Conservation (phyloP, 2,888 invertebrate species). For the Lamproptera curius region DNA sequence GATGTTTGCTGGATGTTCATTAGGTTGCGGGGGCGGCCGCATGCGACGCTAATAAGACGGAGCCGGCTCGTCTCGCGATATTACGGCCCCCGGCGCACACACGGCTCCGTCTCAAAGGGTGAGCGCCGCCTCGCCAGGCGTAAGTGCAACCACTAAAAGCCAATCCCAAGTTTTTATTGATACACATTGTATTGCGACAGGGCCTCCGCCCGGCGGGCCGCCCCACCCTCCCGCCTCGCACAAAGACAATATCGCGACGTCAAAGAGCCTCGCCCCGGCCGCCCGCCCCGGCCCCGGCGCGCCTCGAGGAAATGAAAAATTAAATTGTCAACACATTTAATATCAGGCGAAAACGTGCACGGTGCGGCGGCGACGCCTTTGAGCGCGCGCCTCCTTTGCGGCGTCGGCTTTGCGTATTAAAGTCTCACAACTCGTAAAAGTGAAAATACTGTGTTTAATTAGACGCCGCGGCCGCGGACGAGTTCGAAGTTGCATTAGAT, state of each 20-base stretch:
- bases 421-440: slow-evolving; percentile 69
- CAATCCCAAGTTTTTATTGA: slow-evolving; percentile 79
- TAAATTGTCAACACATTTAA: slow-evolving; percentile 79
- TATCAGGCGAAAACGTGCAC: slow-evolving; percentile 77
- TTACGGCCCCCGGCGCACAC: slow-evolving; percentile 41
- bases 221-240: slow-evolving; percentile 69
- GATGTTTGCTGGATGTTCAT: slow-evolving; percentile 20
- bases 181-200: slow-evolving; percentile 79
- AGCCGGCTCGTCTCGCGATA: slow-evolving; percentile 52
- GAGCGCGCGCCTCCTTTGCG: slow-evolving; percentile 68
- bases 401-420: slow-evolving; percentile 72
- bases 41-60: slow-evolving; percentile 29
- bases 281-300: slow-evolving; percentile 48
- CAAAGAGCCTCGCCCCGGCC: slow-evolving; percentile 67
- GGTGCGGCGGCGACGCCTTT: slow-evolving; percentile 72
- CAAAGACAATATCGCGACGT: slow-evolving; percentile 79
- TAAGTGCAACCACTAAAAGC: slow-evolving; percentile 79
- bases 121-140: slow-evolving; percentile 76
- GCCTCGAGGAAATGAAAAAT: slow-evolving; percentile 77
- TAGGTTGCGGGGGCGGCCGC: slow-evolving; percentile 10
- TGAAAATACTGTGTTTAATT: slow-evolving; percentile 76
- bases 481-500: slow-evolving; percentile 74
- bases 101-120: slow-evolving; percentile 73
- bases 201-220: slow-evolving; percentile 72
- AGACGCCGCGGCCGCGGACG: slow-evolving; percentile 52